Percentiles rank a stretch among this genome's conserved stretches.
These are phyloP conservation scores for Acanthornis magna DNA, from an alignment of 2,797 vertebrate species.

Conservation along the genomic window DNA sequence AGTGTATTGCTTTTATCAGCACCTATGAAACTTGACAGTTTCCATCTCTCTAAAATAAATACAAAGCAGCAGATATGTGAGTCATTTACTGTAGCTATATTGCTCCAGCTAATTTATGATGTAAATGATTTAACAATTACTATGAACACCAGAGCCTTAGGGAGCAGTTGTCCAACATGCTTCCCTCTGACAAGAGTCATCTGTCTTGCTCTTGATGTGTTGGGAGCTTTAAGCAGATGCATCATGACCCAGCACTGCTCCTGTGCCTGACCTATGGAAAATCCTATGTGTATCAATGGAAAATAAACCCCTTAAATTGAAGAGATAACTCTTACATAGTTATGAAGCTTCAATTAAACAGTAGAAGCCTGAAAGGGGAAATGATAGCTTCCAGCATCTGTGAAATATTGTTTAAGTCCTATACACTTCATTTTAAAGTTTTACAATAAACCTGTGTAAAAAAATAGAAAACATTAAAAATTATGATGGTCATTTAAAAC, in stretches of 20 bases:
- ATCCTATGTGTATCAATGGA: not conserved
- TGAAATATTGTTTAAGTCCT: constrained; percentile 1
- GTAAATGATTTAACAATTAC: constrained; percentile 58
- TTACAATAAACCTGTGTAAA: not conserved
- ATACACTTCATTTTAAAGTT: constrained; percentile 26
- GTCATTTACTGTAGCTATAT: constrained; percentile 9
- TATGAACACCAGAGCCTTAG: constrained; percentile 23
- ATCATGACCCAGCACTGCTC: constrained; percentile 18
- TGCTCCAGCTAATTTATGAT: constrained; percentile 17
- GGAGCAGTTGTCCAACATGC: constrained; percentile 46
- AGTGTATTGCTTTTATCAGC: not conserved
- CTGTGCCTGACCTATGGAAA: constrained; percentile 22
- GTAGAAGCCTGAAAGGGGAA: not conserved
- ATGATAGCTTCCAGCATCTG: not conserved
- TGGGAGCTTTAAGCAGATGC: constrained; percentile 4
- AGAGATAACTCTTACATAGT: constrained; percentile 11
- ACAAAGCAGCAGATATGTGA: not conserved
- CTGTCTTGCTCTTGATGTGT: constrained; percentile 33
- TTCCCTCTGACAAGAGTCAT: not conserved
- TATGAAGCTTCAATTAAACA: not conserved
- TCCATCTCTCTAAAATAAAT: not conserved
- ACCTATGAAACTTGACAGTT: not conserved
- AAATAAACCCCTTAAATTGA: constrained; percentile 46
- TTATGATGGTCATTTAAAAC: not conserved
- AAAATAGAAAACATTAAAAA: not conserved